Base-by-base conservation (phyloP, 1,140 invertebrate genomes). In the Lepidurus arcticus region DNA sequence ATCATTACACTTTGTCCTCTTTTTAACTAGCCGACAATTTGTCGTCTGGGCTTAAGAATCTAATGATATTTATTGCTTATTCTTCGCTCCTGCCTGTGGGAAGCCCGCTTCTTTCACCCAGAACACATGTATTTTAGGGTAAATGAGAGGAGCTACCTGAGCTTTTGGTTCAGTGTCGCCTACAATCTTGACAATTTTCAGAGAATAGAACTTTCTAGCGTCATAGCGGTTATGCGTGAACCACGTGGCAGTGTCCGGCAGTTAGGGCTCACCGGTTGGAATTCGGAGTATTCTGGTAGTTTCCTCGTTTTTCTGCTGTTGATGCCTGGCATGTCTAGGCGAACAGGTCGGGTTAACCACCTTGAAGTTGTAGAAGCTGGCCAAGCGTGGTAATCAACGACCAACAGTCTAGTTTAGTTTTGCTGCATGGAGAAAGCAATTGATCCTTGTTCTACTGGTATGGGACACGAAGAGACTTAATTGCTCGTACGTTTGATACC, bases 1-100 rank as follows among this genome's bases (percentile, higher is more conserved):
- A 34, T 34, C 34, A 34, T 34, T 92, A 65, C 16, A 11, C 53
- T 21, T 65, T 9, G 8, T 65, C 16, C 53, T 65, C 21, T 5
- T 65, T 65, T 21, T 16, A 16, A 65, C 4, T 13, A 16, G 1
- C 13, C n/a, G 1, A 10, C 16, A 65, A 13, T 4, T 65, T 21
- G 53, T 65, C 34, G 34, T 4, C 34, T 34, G 34, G 4, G 34
- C 34, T 34, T 34, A 34, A 34, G 34, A 34, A 34, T 34, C 34
- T 34, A 34, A 34, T 34, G 34, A 34, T 34, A 34, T 34, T 34
- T 34, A 34, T 34, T 34, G 0, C 34, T 2, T 34, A 34, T 34
- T 34, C 4, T 34, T 34, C 34, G 34, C 2, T 34, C 34, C 34
- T 34, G 34, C 3, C 34, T 34, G 34, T 34, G 34, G 34, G 34